phyloP scores from a whole-genome alignment of 2,113 vertebrate species.

The Dasyprocta punctata region DNA sequence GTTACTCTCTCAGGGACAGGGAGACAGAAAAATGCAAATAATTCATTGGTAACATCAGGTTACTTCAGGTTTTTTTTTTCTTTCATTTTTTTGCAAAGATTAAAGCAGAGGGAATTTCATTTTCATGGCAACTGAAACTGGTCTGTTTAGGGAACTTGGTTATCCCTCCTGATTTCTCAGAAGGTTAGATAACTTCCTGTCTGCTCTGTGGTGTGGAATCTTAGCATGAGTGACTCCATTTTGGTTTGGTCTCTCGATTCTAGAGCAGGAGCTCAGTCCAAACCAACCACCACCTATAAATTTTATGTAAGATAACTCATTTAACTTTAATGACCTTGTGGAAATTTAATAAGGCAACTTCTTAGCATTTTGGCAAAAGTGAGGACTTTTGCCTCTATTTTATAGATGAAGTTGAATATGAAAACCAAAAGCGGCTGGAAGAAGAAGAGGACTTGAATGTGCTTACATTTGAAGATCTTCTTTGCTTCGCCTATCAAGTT shows the following conservation, averaged over 20 bases:
- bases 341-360: not conserved
- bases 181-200: not conserved
- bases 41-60: not conserved
- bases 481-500: slow-evolving; percentile 96
- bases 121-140: not conserved
- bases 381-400: slow-evolving; percentile 57
- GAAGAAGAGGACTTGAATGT: slow-evolving; percentile 91
- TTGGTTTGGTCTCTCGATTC: not conserved
- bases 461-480: slow-evolving; percentile 95
- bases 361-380: not conserved
- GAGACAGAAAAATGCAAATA: not conserved
- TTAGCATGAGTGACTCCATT: not conserved
- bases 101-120: not conserved
- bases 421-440: slow-evolving; percentile 78
- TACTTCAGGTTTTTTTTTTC: not conserved
- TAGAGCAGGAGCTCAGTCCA: not conserved
- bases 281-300: no score
- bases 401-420: slow-evolving; percentile 82
- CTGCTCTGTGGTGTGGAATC: not conserved
- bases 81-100: not conserved
- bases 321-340: not conserved
- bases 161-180: not conserved
- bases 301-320: not conserved
- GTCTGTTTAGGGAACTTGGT: not conserved
- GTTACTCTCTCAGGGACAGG: not conserved